A percentile compares a stretch with the other conserved stretches of the same genome.
Evolutionary conservation across 1,140 invertebrate genomes (phyloP).

Genomic region (Drosophila albomicans): DNA sequence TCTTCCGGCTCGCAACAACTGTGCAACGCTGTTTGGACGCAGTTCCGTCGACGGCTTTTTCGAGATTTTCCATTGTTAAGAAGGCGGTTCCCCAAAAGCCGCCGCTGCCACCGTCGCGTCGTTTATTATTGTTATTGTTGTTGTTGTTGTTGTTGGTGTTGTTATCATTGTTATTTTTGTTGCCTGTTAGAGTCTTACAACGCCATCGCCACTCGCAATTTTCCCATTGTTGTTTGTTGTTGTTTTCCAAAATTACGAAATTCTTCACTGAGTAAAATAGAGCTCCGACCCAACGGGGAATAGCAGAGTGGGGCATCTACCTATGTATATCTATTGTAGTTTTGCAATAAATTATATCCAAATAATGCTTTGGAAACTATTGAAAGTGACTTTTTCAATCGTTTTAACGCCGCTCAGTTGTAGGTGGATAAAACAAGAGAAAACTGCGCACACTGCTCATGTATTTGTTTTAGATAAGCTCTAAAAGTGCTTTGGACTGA

Average conservation of each 20-base stretch:
- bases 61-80: conserved; percentile 57
- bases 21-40: conserved; percentile 39
- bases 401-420: neutral
- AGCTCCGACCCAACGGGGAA: neutral
- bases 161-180: conserved; percentile 21
- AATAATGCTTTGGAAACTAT: conserved; percentile 12
- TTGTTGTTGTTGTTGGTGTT: conserved; percentile 8
- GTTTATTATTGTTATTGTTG: conserved; percentile 37
- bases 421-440: neutral
- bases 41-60: conserved; percentile 54
- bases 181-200: conserved; percentile 23
- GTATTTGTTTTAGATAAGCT: conserved; percentile 1
- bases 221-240: conserved; percentile 51
- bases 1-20: conserved; percentile 51
- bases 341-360: conserved; percentile 44
- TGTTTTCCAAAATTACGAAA: conserved; percentile 56
- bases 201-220: conserved; percentile 37
- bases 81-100: conserved; percentile 45
- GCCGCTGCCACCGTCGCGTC: conserved; percentile 21
- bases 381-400: conserved; percentile 16
- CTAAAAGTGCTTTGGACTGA: too few relatives aligned
- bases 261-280: conserved; percentile 35
- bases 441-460: neutral
- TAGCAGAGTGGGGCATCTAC: neutral
- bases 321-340: conserved; percentile 29